A percentile compares a stretch with the other conserved stretches of the same genome.
Conservation (phyloP, 1,140 invertebrate species). For the Zophobas morio region DNA sequence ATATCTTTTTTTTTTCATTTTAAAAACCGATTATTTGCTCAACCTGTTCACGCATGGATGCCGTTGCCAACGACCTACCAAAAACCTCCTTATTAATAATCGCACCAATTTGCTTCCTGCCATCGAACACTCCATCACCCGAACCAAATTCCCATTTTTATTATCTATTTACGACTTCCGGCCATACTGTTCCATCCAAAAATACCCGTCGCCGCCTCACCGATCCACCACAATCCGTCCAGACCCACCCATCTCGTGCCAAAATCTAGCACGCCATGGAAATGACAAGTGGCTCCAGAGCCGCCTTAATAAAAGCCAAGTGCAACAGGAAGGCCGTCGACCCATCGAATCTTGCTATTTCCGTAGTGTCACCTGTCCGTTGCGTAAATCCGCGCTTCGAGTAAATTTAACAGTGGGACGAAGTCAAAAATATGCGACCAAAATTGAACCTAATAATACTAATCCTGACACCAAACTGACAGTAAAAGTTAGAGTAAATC, state of each 20-base stretch:
- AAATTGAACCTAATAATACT: no score
- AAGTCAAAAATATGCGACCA: neutral
- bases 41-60: no score
- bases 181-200: neutral
- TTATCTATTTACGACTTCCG: constrained; percentile 39
- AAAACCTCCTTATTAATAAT: neutral
- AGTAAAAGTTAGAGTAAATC: no score
- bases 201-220: neutral
- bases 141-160: constrained; percentile 2
- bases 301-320: neutral
- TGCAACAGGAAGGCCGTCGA: constrained; percentile 43
- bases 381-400: constrained; percentile 17
- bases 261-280: constrained; percentile 18
- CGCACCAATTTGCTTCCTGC: constrained; percentile 4
- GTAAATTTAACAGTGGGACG: constrained; percentile 3
- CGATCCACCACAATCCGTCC: neutral
- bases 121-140: constrained; percentile 4
- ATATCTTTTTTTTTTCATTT: no score
- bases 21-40: no score
- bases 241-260: constrained; percentile 8
- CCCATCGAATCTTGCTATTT: constrained; percentile 22
- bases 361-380: constrained; percentile 32
- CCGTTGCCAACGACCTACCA: no score
- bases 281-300: constrained; percentile 14
- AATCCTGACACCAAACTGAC: no score